These are phyloP conservation scores for Cryptoprocta ferox DNA, from an alignment of 2,797 vertebrate genomes.

Conservation along the genomic window DNA sequence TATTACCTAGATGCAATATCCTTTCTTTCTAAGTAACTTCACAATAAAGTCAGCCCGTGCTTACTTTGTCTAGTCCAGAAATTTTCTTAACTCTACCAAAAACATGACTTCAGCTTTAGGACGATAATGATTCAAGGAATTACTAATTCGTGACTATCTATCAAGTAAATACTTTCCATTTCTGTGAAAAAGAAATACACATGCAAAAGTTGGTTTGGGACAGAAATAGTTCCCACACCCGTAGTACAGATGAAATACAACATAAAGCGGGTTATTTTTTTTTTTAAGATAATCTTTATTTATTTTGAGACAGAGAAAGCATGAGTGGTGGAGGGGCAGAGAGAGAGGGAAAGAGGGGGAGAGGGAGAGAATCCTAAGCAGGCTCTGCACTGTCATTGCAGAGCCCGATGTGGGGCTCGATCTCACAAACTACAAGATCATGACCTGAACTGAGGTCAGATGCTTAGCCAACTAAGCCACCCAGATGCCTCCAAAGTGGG, in stretches of 20 bases:
- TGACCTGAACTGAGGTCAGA: too few relatives aligned
- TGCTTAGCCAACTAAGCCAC: too few relatives aligned
- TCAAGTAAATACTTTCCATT: conserved; percentile 33
- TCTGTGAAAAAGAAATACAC: conserved; percentile 25
- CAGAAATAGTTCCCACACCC: not conserved
- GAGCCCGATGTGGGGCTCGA: too few relatives aligned
- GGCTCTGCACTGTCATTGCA: too few relatives aligned
- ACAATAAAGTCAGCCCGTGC: conserved; percentile 25
- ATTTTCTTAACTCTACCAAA: conserved; percentile 50
- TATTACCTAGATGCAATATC: conserved; percentile 50
- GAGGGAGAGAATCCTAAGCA: too few relatives aligned
- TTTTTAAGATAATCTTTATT: too few relatives aligned
- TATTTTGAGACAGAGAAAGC: too few relatives aligned
- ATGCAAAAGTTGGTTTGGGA: not conserved
- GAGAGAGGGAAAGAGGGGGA: too few relatives aligned
- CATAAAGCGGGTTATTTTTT: not conserved
- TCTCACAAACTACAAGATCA: too few relatives aligned
- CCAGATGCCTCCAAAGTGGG: not conserved
- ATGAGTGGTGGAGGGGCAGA: too few relatives aligned
- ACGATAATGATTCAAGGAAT: not conserved
- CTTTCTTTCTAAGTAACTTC: conserved; percentile 62
- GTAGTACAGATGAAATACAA: not conserved
- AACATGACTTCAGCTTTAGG: conserved; percentile 46
- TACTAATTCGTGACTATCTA: conserved; percentile 11
- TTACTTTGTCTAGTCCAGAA: not conserved